Conservation (phyloP, 2,797 vertebrate genomes). For the Ispidina picta region DNA sequence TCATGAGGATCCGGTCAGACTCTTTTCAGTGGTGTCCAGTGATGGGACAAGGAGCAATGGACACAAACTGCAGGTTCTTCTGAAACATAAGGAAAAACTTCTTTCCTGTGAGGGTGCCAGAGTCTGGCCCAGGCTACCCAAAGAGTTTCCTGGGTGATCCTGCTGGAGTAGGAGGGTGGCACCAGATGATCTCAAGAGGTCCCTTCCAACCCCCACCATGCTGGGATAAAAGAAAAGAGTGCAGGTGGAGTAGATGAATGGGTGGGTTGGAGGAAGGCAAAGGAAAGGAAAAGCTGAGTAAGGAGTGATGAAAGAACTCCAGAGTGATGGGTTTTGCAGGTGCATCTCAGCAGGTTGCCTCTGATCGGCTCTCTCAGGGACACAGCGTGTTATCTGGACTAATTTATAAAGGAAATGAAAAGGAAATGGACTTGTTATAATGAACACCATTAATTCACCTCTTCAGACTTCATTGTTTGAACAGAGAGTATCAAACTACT, state of each 20-base stretch:
- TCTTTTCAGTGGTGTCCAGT: background rate
- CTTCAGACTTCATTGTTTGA: constrained; percentile 75
- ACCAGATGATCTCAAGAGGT: background rate
- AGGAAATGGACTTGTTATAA: constrained; percentile 80
- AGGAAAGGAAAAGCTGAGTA: background rate
- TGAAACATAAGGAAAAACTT: background rate
- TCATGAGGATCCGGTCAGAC: background rate
- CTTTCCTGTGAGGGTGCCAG: background rate
- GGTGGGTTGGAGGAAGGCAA: background rate
- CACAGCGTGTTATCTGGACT: constrained; percentile 72
- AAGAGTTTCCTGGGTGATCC: background rate
- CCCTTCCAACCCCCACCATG: background rate
- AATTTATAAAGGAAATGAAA: constrained; percentile 81
- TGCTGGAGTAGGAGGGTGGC: background rate
- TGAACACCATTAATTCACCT: constrained; percentile 79
- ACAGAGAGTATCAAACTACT: constrained; percentile 74
- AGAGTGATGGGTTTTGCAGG: constrained; percentile 65
- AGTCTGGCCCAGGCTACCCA: background rate
- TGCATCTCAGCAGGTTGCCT: constrained; percentile 67
- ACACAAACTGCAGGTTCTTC: background rate
- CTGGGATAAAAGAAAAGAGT: background rate
- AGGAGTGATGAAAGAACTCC: constrained; percentile 17
- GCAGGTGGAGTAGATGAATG: background rate
- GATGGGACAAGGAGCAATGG: background rate
- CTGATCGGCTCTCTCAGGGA: constrained; percentile 64